A percentile compares a stretch with the other conserved stretches of the same genome.
phyloP scores from a whole-genome alignment of 1,140 invertebrate genomes.

The Sipha flava region DNA sequence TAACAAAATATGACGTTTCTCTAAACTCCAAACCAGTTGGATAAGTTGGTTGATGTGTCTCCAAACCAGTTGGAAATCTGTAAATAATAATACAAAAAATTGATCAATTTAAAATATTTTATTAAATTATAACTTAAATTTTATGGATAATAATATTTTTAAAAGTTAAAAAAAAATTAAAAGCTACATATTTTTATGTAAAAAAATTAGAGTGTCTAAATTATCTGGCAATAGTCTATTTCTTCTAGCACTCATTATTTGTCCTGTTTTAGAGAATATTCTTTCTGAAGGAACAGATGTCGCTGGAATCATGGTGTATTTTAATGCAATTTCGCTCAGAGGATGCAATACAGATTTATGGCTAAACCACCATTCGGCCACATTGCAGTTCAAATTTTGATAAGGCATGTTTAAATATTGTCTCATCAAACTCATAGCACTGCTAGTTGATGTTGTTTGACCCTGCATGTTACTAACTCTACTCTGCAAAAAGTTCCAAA shows the following conservation, averaged over 20 bases:
- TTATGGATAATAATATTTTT: too few relatives aligned
- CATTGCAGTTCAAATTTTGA: background rate
- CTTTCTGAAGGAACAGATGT: slow-evolving; percentile 44
- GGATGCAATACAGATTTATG: background rate
- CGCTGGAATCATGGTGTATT: slow-evolving; percentile 41
- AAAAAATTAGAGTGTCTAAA: background rate
- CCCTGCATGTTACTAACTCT: background rate
- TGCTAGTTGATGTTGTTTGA: background rate
- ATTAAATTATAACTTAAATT: too few relatives aligned
- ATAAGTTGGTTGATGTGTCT: too few relatives aligned
- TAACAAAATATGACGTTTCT: too few relatives aligned
- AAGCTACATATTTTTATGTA: background rate
- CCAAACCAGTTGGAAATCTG: background rate
- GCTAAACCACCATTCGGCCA: background rate
- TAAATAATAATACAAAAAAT: background rate
- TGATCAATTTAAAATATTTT: too few relatives aligned
- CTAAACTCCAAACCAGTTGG: too few relatives aligned
- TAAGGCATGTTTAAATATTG: background rate
- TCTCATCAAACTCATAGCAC: background rate
- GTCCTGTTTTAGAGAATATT: slow-evolving; percentile 43
- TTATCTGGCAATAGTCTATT: slow-evolving; percentile 23
- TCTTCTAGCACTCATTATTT: slow-evolving; percentile 20
- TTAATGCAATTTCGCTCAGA: background rate
- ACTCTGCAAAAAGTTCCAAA: background rate
- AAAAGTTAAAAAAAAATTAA: background rate